Evolutionary conservation across 2,888 invertebrate genomes (phyloP), one percentile per base, ranked within the genome.

Genomic region (Hylaea fasciaria): DNA sequence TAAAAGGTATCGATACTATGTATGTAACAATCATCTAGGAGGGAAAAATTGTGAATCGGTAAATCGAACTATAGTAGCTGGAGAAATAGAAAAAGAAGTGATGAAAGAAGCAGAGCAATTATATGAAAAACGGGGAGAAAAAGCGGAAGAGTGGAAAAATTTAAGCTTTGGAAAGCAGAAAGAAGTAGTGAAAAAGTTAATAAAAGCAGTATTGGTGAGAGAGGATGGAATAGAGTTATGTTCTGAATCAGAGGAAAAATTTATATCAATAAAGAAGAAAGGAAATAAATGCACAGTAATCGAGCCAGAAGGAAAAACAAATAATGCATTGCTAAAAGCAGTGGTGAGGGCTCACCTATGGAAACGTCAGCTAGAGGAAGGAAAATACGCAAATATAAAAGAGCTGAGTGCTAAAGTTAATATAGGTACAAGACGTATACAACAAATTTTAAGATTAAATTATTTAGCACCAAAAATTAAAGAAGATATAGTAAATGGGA

Each of bases 371-470:
- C 49, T 49, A 49, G 49, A 49, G 37, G 49, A 49, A 37, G 49
- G 49, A 49, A 49, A 49, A 22, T 49, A 49, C 37, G 11, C 16
- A 49, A 49, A 37, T 39, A 37, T 39, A 12, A 35, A 35, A 35
- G 49, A 49, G 49, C n/a, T 49, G 37, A 49, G 49, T 49, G 49
- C 49, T 14, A n/a, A n/a, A n/a, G n/a, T n/a, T n/a, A n/a, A n/a
- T n/a, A n/a, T n/a, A n/a, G n/a, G n/a, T n/a, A n/a, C 49, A 49
- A 49, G 49, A 49, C 49, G 49, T 49, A 49, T 49, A 49, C 49
- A 49, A 14, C 49, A 49, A 49, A 49, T 49, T 49, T 49, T 49
- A 14, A 49, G 49, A 16, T 37, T 49, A 37, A 49, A 49, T 49
- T 49, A 49, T 49, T 49, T 49, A 49, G 49, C 49, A 16, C 49